These are phyloP conservation scores for Lepidochrysops patricia DNA, from an alignment of 2,888 invertebrate species.

Conservation along the genomic window DNA sequence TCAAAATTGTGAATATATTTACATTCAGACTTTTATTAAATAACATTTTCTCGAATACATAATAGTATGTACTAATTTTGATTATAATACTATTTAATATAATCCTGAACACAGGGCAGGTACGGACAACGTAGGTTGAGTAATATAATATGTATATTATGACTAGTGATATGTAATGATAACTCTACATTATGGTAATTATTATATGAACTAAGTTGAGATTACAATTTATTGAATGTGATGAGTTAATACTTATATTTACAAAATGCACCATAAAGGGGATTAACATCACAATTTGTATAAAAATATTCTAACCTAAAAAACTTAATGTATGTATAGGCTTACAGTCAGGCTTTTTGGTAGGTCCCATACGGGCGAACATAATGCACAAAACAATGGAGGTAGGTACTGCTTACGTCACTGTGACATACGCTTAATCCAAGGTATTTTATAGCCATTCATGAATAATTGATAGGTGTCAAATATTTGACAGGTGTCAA, in stretches of 20 bases:
- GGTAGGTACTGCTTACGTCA: slow-evolving; percentile 43
- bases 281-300: slow-evolving; percentile 29
- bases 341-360: slow-evolving; percentile 63
- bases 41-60: slow-evolving; percentile 17
- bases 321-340: slow-evolving; percentile 27
- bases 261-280: slow-evolving; percentile 54
- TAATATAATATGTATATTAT: slow-evolving; percentile 51
- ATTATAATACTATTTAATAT: slow-evolving; percentile 14
- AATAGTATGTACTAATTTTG: slow-evolving; percentile 7
- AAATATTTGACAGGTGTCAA: too few relatives aligned
- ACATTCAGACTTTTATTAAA: slow-evolving; percentile 58
- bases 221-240: slow-evolving; percentile 27
- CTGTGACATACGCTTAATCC: neutral
- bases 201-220: slow-evolving; percentile 27
- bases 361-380: slow-evolving; percentile 44
- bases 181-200: slow-evolving; percentile 62
- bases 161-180: slow-evolving; percentile 73
- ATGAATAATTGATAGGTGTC: neutral
- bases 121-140: slow-evolving; percentile 55
- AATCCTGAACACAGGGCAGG: slow-evolving; percentile 71
- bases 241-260: slow-evolving; percentile 30
- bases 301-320: slow-evolving; percentile 37
- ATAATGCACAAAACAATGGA: slow-evolving; percentile 43
- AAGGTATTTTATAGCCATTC: neutral
- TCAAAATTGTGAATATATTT: slow-evolving; percentile 30